Evolutionary conservation across 2,888 invertebrate genomes (phyloP), one percentile per base, ranked within the genome.

Genomic region (Troilus luridus): DNA sequence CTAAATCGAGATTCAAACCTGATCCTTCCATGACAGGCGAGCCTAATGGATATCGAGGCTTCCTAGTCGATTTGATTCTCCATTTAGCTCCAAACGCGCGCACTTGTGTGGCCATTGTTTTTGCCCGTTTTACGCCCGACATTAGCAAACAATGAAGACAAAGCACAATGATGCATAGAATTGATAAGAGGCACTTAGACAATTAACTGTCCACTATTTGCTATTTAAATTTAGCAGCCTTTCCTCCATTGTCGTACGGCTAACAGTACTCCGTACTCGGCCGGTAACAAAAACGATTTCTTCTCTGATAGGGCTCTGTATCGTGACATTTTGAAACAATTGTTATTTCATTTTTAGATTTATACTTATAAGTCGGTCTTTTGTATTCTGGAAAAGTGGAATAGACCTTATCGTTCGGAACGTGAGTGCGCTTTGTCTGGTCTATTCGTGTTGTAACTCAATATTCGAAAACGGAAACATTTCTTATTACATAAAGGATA

Each of bases 121-220:
- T 77, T 77, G 72, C 41, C 72, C 72, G 41, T 77, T 77, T 77
- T 77, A 27, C 41, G 17, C 17, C 41, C 0, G 27, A 27, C n/a
- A 77, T 77, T 77, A 77, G 72, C 72, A 77, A 77, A 77, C 72
- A 77, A 77, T 77, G 72, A 77, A 77, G 41, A 77, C 72, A 77
- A 77, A 77, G 72, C 72, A 77, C 72, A 77, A 77, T 77, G 72
- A 77, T 77, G 17, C 72, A 77, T 77, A 77, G 72, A 77, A 77
- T 77, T 77, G 72, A 77, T 77, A 77, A 77, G 67, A 67, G 41
- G 17, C 72, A 77, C 41, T 77, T 77, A 41, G 72, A 77, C 72
- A 77, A 77, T 77, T 77, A 77, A 77, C 27, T 41, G 72, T 77
- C 72, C 72, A 27, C 72, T 77, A 77, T 77, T 77, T 77, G 72